A percentile compares a stretch with the other conserved stretches of the same genome.
Conservation (phyloP, 2,797 vertebrate species). For the Thripadectes ignobilis region DNA sequence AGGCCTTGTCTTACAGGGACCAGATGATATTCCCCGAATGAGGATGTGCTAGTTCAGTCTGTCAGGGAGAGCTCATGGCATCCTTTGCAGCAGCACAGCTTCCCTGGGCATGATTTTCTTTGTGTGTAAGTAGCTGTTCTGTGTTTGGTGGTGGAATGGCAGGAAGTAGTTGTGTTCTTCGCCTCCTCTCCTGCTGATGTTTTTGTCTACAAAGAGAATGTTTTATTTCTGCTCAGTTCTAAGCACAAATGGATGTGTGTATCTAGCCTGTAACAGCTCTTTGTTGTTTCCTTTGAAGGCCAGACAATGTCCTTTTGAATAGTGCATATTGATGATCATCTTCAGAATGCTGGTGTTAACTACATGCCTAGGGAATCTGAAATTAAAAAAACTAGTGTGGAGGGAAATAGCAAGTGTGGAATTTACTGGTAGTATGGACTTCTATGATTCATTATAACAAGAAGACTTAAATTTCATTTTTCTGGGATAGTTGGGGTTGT, state of each 20-base stretch:
- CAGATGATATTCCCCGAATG: not conserved
- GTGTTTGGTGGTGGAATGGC: not conserved
- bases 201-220: slow-evolving; percentile 23
- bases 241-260: not conserved
- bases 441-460: not conserved
- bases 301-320: not conserved
- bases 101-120: not conserved
- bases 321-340: not conserved
- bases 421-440: not conserved
- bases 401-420: not conserved
- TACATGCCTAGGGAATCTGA: not conserved
- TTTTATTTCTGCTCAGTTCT: not conserved
- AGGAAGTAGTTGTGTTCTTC: not conserved
- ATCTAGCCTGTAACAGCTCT: not conserved
- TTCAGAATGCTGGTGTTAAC: not conserved
- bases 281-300: not conserved
- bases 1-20: not conserved
- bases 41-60: rapidly evolving
- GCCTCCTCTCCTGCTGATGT: not conserved
- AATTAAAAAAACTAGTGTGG: not conserved
- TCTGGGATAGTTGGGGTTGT: not conserved
- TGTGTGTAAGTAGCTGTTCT: not conserved
- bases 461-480: not conserved
- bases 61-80: not conserved
- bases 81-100: not conserved